These are phyloP conservation scores for Danionella dracula DNA, from an alignment of 2,797 vertebrate genomes.

Conservation along the genomic window DNA sequence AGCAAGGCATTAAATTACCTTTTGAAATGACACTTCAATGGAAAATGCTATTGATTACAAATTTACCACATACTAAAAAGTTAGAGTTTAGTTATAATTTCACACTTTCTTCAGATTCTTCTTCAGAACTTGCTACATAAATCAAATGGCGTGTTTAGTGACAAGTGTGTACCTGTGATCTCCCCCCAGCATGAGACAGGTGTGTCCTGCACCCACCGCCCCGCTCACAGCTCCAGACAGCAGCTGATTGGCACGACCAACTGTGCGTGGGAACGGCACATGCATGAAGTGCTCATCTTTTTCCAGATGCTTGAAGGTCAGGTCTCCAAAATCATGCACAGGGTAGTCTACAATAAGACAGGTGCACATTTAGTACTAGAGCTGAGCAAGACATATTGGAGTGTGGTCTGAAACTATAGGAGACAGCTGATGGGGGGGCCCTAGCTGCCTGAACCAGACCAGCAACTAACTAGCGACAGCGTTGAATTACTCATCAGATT, in stretches of 20 bases:
- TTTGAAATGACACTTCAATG: neutral
- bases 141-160: too few relatives aligned
- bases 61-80: neutral
- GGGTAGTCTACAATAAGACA: slow-evolving; percentile 71
- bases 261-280: slow-evolving; percentile 81
- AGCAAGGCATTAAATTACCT: too few relatives aligned
- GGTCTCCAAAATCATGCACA: slow-evolving; percentile 88
- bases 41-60: too few relatives aligned
- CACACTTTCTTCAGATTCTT: too few relatives aligned
- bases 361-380: neutral
- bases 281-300: slow-evolving; percentile 85
- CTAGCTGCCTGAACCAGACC: neutral
- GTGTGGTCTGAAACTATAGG: neutral
- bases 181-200: slow-evolving; percentile 86
- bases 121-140: too few relatives aligned
- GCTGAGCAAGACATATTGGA: neutral
- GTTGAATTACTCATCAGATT: slow-evolving; percentile 54
- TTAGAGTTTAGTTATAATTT: too few relatives aligned
- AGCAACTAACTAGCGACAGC: slow-evolving; percentile 30
- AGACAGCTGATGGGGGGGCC: slow-evolving; percentile 44
- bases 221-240: slow-evolving; percentile 79
- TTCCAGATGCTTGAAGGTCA: slow-evolving; percentile 82
- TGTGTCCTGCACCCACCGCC: slow-evolving; percentile 82
- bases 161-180: slow-evolving; percentile 85
- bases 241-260: slow-evolving; percentile 82